A percentile compares a stretch with the other conserved stretches of the same genome.
phyloP scores from a whole-genome alignment of 1,140 invertebrate genomes.

The Anoplolepis gracilipes region DNA sequence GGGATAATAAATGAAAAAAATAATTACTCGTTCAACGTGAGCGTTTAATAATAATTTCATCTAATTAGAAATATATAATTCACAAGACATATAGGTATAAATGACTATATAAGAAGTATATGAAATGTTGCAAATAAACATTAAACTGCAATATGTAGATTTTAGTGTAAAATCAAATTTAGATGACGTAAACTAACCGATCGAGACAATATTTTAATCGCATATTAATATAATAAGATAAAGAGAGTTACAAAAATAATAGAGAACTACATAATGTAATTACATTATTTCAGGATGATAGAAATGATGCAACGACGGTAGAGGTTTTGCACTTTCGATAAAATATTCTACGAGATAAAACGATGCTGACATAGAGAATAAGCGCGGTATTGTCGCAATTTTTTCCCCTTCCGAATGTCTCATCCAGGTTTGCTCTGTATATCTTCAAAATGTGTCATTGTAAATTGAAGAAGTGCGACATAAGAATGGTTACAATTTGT shows the following conservation, averaged over 20 bases:
- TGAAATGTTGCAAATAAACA: neutral
- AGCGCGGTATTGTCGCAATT: neutral
- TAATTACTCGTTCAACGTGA: neutral
- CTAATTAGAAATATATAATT: constrained; percentile 9
- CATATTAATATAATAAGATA: neutral
- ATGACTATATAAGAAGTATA: neutral
- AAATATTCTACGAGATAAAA: constrained; percentile 36
- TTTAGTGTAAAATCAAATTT: neutral
- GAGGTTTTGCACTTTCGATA: constrained; percentile 12
- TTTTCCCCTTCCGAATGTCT: neutral
- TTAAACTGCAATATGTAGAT: neutral
- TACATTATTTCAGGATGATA: neutral
- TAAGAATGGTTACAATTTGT: constrained; percentile 44
- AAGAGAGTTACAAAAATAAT: neutral
- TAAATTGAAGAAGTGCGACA: constrained; percentile 46
- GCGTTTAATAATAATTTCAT: neutral
- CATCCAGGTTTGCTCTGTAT: constrained; percentile 12
- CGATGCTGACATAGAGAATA: neutral
- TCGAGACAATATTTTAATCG: neutral
- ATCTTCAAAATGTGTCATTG: constrained; percentile 21
- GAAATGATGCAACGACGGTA: neutral
- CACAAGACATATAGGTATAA: neutral
- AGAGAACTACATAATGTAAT: neutral
- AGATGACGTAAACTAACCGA: neutral
- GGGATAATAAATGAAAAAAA: constrained; percentile 10